A percentile compares a stretch with the other conserved stretches of the same genome.
phyloP scores from a whole-genome alignment of 2,888 invertebrate genomes.

The Limnephilus marmoratus region DNA sequence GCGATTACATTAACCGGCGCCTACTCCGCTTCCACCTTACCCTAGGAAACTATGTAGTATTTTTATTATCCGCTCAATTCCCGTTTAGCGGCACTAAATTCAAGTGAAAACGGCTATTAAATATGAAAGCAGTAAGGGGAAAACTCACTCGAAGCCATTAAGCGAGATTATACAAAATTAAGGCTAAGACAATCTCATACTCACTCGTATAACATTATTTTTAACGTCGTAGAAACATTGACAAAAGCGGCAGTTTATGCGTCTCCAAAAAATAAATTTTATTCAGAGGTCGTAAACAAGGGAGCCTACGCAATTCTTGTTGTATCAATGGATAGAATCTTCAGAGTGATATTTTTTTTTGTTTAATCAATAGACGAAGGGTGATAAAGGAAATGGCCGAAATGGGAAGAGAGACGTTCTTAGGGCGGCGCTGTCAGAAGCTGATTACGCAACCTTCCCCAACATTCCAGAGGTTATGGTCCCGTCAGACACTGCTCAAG shows the following conservation, averaged over 20 bases:
- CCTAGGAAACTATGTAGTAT: background rate
- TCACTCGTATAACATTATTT: background rate
- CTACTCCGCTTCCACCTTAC: background rate
- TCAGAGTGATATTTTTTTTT: background rate
- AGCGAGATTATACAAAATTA: background rate
- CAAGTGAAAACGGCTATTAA: background rate
- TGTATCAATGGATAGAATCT: background rate
- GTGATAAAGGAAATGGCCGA: background rate
- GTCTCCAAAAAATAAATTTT: background rate
- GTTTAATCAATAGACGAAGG: background rate
- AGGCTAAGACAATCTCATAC: background rate
- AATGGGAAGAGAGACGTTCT: background rate
- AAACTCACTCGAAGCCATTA: background rate
- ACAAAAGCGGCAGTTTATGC: background rate
- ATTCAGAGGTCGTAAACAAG: background rate
- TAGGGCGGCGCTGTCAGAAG: background rate
- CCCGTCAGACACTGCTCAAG: background rate
- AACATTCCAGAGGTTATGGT: constrained; percentile 1
- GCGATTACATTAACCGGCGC: background rate
- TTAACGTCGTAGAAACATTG: background rate
- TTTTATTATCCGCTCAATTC: background rate
- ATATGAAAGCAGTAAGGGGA: background rate
- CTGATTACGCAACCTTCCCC: constrained; percentile 26
- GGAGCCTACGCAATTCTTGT: background rate
- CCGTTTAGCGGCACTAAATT: background rate